These are phyloP conservation scores for Ahaetulla prasina DNA, from an alignment of 2,113 vertebrate species.

Conservation along the genomic window DNA sequence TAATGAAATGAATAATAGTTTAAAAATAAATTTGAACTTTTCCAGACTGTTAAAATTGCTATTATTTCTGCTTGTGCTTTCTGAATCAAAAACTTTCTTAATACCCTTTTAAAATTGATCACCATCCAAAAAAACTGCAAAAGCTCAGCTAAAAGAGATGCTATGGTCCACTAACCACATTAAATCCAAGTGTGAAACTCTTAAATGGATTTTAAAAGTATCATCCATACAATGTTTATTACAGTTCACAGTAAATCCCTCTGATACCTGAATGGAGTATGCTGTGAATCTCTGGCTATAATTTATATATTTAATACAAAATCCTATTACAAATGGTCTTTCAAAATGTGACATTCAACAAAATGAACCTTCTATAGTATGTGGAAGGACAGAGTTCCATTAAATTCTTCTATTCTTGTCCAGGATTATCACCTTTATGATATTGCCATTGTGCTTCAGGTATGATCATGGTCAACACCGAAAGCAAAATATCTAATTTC, in stretches of 20 bases:
- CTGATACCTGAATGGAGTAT: not conserved
- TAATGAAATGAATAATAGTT: not conserved
- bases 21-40: slow-evolving; percentile 9
- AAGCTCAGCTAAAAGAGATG: slow-evolving; percentile 15
- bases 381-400: slow-evolving; percentile 8
- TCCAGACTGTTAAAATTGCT: not conserved
- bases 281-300: not conserved
- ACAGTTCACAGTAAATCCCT: slow-evolving; percentile 25
- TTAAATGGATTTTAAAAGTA: slow-evolving; percentile 28
- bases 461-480: not conserved
- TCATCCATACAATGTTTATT: slow-evolving; percentile 30
- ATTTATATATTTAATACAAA: slow-evolving; percentile 20
- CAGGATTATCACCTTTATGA: slow-evolving; percentile 1
- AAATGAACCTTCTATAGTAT: not conserved
- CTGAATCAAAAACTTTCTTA: slow-evolving; percentile 17
- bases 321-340: slow-evolving; percentile 11
- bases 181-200: slow-evolving; percentile 1
- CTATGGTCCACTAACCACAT: not conserved
- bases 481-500: slow-evolving; percentile 1
- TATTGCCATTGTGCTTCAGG: not conserved
- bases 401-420: not conserved
- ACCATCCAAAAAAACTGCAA: slow-evolving; percentile 18
- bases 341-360: slow-evolving; percentile 26
- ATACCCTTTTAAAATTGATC: slow-evolving; percentile 16
- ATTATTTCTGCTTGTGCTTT: slow-evolving; percentile 10